Evolutionary conservation across 1,140 invertebrate genomes (phyloP), one percentile per base, ranked within the genome.

Genomic region (Lepidurus arcticus): DNA sequence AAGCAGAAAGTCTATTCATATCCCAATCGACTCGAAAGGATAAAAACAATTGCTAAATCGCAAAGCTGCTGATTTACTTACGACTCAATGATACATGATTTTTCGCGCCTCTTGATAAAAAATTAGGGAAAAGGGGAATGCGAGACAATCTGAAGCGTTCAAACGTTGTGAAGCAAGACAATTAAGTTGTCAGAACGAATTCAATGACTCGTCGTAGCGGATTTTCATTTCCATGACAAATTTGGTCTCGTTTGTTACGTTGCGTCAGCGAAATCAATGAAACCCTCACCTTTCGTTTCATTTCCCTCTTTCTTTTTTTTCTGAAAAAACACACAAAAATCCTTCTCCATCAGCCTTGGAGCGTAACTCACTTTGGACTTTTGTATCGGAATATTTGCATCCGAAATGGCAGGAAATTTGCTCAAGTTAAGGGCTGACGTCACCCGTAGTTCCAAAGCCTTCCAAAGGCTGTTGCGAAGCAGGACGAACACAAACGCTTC

Each of bases 221-320:
- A 65, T 16, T 65, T 65, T 65, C 53, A 65, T 65, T 65, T 65
- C 13, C 53, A 65, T 9, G 53, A 65, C 53, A 65, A 65, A 65
- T 65, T 21, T 65, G 21, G 53, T 7, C 7, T 21, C 53, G 53
- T 47, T 47, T 9, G 53, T 9, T 21, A 21, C 21, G 53, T 47
- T 34, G 34, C 34, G 34, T 34, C 34, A 34, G 34, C 34, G 34
- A 21, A 13, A 65, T 7, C 53, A 65, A 65, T 21, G 21, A 65
- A 65, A n/a, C 53, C 53, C 13, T n/a, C 53, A 21, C 53, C 13
- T 65, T 65, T 65, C 8, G 53, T 1, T 21, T 65, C 26, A 1
- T 8, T 9, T 9, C 0, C 53, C 16, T 53, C 6, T 7, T 65
- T 65, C n/a, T 65, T 21, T 65, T 1, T 4, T 65, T 21, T 65